Percentiles rank a stretch among this genome's conserved stretches.
phyloP scores from a whole-genome alignment of 2,888 invertebrate genomes.

The Pandemis heparana region DNA sequence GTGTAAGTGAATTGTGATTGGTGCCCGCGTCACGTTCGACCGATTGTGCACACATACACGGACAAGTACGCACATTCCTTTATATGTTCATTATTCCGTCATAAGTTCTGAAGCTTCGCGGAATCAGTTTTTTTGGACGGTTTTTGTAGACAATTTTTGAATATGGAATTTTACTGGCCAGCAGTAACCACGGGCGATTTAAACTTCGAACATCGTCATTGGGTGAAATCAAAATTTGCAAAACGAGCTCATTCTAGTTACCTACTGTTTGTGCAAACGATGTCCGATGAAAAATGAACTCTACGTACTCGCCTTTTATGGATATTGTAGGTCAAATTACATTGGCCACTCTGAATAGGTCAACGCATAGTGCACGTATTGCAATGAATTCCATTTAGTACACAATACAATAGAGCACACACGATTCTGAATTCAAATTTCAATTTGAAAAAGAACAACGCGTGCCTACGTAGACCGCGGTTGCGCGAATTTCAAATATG shows the following conservation, averaged over 20 bases:
- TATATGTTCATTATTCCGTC: slow-evolving; percentile 55
- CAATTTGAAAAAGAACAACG: slow-evolving; percentile 68
- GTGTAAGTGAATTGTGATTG: slow-evolving; percentile 75
- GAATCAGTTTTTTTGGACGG: slow-evolving; percentile 32
- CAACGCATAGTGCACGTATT: slow-evolving; percentile 60
- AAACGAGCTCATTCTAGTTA: slow-evolving; percentile 56
- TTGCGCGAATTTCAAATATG: slow-evolving; percentile 77
- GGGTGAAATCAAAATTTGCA: slow-evolving; percentile 62
- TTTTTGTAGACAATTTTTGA: slow-evolving; percentile 22
- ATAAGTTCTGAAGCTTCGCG: slow-evolving; percentile 40
- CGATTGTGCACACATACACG: slow-evolving; percentile 75
- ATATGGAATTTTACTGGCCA: slow-evolving; percentile 8
- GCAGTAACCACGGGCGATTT: slow-evolving; percentile 6
- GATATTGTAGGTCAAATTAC: slow-evolving; percentile 42
- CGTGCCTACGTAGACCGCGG: slow-evolving; percentile 54
- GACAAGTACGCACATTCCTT: slow-evolving; percentile 53
- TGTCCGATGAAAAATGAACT: slow-evolving; percentile 19
- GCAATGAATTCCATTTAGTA: slow-evolving; percentile 79
- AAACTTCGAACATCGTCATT: slow-evolving; percentile 43
- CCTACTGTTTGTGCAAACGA: slow-evolving; percentile 30
- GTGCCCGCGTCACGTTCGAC: slow-evolving; percentile 75
- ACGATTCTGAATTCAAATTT: slow-evolving; percentile 82
- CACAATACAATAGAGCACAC: slow-evolving; percentile 84
- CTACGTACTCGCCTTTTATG: slow-evolving; percentile 17
- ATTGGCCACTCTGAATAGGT: slow-evolving; percentile 49